A percentile compares a stretch with the other conserved stretches of the same genome.
Evolutionary conservation across 2,888 invertebrate species (phyloP).

Genomic region (Parelbella ahira): DNA sequence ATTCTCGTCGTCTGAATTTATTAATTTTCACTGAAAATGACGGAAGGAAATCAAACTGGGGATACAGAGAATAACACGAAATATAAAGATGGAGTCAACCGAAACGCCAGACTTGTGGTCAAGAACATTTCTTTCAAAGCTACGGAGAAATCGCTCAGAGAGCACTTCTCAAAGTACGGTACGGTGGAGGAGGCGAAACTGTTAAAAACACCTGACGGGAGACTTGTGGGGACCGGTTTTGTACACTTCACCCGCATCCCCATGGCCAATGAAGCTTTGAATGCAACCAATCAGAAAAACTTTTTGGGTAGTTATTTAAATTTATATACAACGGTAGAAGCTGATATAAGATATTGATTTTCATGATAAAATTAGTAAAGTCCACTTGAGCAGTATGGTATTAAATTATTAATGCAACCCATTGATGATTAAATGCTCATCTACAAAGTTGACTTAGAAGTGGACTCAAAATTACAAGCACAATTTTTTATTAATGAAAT

Average conservation of each 20-base stretch:
- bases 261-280: slow-evolving; percentile 89
- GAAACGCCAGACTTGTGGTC: slow-evolving; percentile 82
- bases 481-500: too few species aligned
- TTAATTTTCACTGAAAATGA: slow-evolving; percentile 34
- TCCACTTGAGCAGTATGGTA: too few species aligned
- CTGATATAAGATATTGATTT: too few species aligned
- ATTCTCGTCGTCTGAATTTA: neutral
- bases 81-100: slow-evolving; percentile 38
- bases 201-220: slow-evolving; percentile 86
- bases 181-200: slow-evolving; percentile 87
- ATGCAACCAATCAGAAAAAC: slow-evolving; percentile 84
- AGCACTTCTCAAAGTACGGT: slow-evolving; percentile 88
- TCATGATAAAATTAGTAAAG: too few species aligned
- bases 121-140: slow-evolving; percentile 87
- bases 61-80: slow-evolving; percentile 40
- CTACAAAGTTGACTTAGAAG: too few species aligned
- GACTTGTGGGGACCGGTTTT: slow-evolving; percentile 92
- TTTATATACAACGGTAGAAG: too few species aligned
- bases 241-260: slow-evolving; percentile 89
- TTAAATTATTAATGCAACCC: too few species aligned
- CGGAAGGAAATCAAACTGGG: slow-evolving; percentile 39
- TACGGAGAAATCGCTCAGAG: slow-evolving; percentile 84
- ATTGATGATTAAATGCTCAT: too few species aligned
- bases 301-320: slow-evolving; percentile 83
- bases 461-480: too few species aligned